phyloP scores from a whole-genome alignment of 2,888 invertebrate genomes.

The Abrostola tripartita region DNA sequence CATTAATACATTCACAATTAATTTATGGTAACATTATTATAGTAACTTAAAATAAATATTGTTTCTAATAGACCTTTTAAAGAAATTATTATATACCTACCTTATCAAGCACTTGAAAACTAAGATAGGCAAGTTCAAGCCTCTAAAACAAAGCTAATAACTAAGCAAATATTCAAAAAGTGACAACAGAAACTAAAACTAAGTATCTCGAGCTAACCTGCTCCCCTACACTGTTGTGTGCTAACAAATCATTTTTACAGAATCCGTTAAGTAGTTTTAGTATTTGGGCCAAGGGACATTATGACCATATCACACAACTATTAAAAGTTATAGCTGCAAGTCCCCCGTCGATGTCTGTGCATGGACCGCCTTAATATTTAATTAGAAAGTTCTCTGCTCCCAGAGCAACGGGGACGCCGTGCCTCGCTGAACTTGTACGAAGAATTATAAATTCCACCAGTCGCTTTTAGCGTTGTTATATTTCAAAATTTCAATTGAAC shows the following conservation, averaged over 20 bases:
- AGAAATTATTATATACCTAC: too few relatives aligned
- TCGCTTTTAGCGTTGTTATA: conserved; percentile 68
- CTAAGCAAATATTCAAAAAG: too few relatives aligned
- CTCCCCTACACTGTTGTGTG: conserved; percentile 9
- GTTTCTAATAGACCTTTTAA: too few relatives aligned
- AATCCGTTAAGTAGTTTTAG: conserved; percentile 38
- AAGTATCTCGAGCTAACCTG: not conserved
- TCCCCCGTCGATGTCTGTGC: conserved; percentile 63
- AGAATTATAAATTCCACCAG: conserved; percentile 76
- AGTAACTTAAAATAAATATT: too few relatives aligned
- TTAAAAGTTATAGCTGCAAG: conserved; percentile 60
- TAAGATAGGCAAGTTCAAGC: too few relatives aligned
- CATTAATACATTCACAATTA: too few relatives aligned
- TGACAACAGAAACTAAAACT: too few relatives aligned
- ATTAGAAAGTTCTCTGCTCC: conserved; percentile 76
- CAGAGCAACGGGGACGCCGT: conserved; percentile 58
- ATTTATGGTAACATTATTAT: too few relatives aligned
- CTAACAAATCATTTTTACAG: conserved; percentile 29
- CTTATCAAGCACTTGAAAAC: too few relatives aligned
- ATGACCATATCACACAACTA: conserved; percentile 54
- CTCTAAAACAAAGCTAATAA: too few relatives aligned
- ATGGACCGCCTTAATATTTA: conserved; percentile 77
- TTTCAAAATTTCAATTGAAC: conserved; percentile 66
- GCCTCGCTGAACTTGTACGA: conserved; percentile 69
- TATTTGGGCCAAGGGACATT: conserved; percentile 49